A percentile compares a stretch with the other conserved stretches of the same genome.
Evolutionary conservation across 1,140 invertebrate species (phyloP).

Genomic region (Drosophila ananassae): DNA sequence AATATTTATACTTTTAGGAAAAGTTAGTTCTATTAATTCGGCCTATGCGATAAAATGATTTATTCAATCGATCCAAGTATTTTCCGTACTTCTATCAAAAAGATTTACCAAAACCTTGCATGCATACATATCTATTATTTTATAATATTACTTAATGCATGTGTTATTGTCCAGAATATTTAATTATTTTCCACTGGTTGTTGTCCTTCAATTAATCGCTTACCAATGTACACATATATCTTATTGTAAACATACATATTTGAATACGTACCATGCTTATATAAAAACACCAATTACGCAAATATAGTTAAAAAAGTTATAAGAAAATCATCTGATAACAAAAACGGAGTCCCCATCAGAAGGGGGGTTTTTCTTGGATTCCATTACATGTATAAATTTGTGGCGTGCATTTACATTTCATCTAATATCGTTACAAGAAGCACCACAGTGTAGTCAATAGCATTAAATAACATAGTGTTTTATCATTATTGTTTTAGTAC

Average conservation of each 20-base stretch:
- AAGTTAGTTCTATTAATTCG: constrained; percentile 25
- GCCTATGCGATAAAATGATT: constrained; percentile 6
- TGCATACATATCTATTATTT: constrained; percentile 30
- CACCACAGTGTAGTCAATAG: constrained; percentile 78
- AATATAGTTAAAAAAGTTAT: constrained; percentile 70
- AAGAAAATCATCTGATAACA: constrained; percentile 71
- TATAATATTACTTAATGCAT: constrained; percentile 28
- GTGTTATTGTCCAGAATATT: constrained; percentile 26
- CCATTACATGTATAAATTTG: constrained; percentile 26
- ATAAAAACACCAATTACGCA: constrained; percentile 74
- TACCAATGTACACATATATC: constrained; percentile 31
- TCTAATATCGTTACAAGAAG: constrained; percentile 69
- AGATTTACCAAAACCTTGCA: constrained; percentile 28
- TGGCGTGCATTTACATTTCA: constrained; percentile 35
- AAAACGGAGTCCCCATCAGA: constrained; percentile 40
- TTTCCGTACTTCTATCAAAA: constrained; percentile 55
- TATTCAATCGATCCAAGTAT: constrained; percentile 52
- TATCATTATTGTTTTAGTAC: constrained; percentile 55
- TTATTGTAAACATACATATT: constrained; percentile 50
- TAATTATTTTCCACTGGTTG: constrained; percentile 27
- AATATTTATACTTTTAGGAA: constrained; percentile 35
- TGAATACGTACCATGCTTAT: constrained; percentile 54
- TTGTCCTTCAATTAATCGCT: constrained; percentile 36
- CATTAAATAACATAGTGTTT: constrained; percentile 71
- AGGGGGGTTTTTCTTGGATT: constrained; percentile 10